Evolutionary conservation across 2,797 vertebrate species (phyloP).

Genomic region (Sitta carolinensis): DNA sequence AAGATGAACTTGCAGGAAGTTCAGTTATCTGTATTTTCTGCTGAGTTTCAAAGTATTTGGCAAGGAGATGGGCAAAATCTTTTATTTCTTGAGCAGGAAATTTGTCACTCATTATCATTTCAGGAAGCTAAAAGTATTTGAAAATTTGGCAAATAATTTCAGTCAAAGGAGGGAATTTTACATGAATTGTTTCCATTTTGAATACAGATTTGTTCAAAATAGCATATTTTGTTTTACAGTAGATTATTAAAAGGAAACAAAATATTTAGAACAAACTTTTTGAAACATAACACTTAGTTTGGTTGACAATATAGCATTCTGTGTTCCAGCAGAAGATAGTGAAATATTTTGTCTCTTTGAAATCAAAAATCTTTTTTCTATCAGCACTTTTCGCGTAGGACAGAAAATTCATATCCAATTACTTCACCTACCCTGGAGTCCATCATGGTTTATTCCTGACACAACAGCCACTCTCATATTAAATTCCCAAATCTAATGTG

Average conservation of each 20-base stretch:
- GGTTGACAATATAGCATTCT: background rate
- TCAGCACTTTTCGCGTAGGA: background rate
- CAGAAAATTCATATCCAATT: background rate
- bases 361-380: background rate
- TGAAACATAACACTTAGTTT: background rate
- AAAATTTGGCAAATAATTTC: background rate
- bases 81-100: background rate
- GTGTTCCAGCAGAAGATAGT: background rate
- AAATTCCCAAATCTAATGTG: background rate
- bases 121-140: background rate
- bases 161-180: background rate
- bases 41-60: conserved; percentile 9
- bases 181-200: background rate
- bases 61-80: background rate
- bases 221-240: background rate
- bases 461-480: background rate
- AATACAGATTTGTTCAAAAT: background rate
- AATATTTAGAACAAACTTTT: background rate
- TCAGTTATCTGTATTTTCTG: conserved; percentile 14
- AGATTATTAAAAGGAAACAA: background rate
- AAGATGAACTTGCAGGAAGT: conserved; percentile 5
- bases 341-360: background rate
- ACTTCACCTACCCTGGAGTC: too few species aligned
- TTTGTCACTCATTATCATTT: background rate
- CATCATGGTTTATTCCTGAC: background rate